A percentile compares a stretch with the other conserved stretches of the same genome.
phyloP scores from a whole-genome alignment of 2,113 vertebrate species.

The Prochilodus magdalenae region DNA sequence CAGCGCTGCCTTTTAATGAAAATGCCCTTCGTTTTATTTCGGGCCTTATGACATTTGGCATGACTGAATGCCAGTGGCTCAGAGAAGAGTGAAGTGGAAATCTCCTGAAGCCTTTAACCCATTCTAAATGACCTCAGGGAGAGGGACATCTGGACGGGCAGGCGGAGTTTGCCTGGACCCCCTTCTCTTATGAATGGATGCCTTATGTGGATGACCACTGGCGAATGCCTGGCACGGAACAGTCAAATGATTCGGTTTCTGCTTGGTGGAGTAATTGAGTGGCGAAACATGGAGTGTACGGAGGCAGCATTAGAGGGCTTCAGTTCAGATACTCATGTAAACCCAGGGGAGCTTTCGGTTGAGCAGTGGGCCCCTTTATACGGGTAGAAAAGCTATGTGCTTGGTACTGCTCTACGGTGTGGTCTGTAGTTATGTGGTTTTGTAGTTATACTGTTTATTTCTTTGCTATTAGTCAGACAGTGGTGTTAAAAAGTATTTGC shows the following conservation, averaged over 20 bases:
- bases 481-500: too few species aligned
- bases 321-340: background rate
- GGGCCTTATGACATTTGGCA: slow-evolving; percentile 28
- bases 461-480: too few species aligned
- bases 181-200: slow-evolving; percentile 25
- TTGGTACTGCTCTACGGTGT: background rate
- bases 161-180: background rate
- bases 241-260: background rate
- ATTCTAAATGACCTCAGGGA: background rate
- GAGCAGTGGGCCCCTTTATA: background rate
- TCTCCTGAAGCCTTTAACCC: slow-evolving; percentile 25
- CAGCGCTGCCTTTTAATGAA: slow-evolving; percentile 12
- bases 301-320: background rate
- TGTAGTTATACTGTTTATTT: too few species aligned
- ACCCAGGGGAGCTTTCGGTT: background rate
- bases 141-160: slow-evolving; percentile 7
- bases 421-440: too few species aligned
- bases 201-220: background rate
- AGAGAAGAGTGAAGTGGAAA: slow-evolving; percentile 18
- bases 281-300: background rate
- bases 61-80: slow-evolving; percentile 18
- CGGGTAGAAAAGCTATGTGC: background rate
- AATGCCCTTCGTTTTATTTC: slow-evolving; percentile 26
- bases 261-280: background rate
- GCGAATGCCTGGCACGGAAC: slow-evolving; percentile 5